Evolutionary conservation across 2,113 vertebrate species (phyloP).

Genomic region (Pluvialis apricaria): DNA sequence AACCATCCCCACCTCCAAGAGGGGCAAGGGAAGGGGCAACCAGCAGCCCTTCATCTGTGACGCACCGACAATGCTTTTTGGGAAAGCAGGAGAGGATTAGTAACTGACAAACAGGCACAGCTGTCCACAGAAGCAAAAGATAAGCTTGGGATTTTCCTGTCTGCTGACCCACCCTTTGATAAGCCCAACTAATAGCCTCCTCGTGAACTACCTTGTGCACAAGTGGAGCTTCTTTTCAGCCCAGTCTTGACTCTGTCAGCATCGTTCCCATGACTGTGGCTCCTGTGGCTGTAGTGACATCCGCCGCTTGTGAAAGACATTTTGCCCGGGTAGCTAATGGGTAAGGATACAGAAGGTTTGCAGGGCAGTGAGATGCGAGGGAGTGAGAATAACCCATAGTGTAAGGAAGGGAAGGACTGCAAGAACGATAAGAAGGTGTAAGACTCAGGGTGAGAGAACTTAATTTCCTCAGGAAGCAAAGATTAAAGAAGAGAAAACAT

Average conservation of each 20-base stretch:
- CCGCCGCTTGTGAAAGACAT: not conserved
- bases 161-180: conserved; percentile 29
- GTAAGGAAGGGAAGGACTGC: not conserved
- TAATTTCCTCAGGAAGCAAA: not conserved
- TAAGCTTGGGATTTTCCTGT: conserved; percentile 34
- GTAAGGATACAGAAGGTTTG: not conserved
- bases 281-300: not conserved
- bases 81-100: not conserved
- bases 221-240: not conserved
- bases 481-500: not conserved
- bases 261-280: not conserved
- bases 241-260: not conserved
- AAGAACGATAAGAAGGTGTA: not conserved
- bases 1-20: not conserved
- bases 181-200: not conserved
- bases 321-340: not conserved
- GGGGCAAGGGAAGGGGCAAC: not conserved
- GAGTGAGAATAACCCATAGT: not conserved
- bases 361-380: not conserved
- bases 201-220: not conserved
- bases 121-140: not conserved
- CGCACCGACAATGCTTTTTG: not conserved
- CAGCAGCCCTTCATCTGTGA: not conserved
- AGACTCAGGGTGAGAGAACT: not conserved
- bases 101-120: conserved; percentile 1